A percentile compares a stretch with the other conserved stretches of the same genome.
phyloP scores from a whole-genome alignment of 2,888 invertebrate genomes.

The Siphlonurus alternatus region DNA sequence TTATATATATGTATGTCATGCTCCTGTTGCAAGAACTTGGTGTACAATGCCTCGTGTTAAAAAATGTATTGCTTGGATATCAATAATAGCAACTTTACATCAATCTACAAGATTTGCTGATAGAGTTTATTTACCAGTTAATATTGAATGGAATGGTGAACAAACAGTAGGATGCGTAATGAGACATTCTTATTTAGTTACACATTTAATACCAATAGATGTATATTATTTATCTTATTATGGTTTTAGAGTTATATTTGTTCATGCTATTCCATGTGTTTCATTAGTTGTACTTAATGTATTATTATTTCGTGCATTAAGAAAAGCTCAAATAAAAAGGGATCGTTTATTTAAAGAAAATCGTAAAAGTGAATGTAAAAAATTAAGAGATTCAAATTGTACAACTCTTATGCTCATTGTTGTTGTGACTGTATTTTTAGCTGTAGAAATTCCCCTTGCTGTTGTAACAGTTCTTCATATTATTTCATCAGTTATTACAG shows the following conservation, averaged over 20 bases:
- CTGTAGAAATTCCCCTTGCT: slow-evolving; percentile 70
- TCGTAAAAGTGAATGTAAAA: slow-evolving; percentile 60
- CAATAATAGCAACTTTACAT: slow-evolving; percentile 59
- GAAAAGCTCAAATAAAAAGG: slow-evolving; percentile 62
- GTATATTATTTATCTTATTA: neutral
- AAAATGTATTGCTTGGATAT: slow-evolving; percentile 62
- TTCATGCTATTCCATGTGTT: slow-evolving; percentile 81
- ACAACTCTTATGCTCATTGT: slow-evolving; percentile 78
- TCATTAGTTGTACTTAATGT: slow-evolving; percentile 77
- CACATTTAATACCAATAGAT: neutral
- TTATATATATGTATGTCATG: slow-evolving; percentile 90
- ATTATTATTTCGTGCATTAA: slow-evolving; percentile 69
- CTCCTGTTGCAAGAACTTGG: slow-evolving; percentile 66
- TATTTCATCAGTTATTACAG: slow-evolving; percentile 51
- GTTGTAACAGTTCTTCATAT: slow-evolving; percentile 71
- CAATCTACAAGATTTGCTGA: slow-evolving; percentile 75
- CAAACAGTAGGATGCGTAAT: slow-evolving; percentile 15
- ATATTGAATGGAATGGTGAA: slow-evolving; percentile 51
- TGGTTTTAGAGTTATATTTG: slow-evolving; percentile 52
- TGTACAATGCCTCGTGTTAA: slow-evolving; percentile 50
- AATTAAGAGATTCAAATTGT: slow-evolving; percentile 61
- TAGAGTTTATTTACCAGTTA: slow-evolving; percentile 37
- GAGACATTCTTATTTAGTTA: neutral
- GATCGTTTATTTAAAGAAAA: slow-evolving; percentile 59
- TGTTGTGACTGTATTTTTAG: slow-evolving; percentile 66